Conservation (phyloP, 2,797 vertebrate species). For the Loris lydekkerianus region DNA sequence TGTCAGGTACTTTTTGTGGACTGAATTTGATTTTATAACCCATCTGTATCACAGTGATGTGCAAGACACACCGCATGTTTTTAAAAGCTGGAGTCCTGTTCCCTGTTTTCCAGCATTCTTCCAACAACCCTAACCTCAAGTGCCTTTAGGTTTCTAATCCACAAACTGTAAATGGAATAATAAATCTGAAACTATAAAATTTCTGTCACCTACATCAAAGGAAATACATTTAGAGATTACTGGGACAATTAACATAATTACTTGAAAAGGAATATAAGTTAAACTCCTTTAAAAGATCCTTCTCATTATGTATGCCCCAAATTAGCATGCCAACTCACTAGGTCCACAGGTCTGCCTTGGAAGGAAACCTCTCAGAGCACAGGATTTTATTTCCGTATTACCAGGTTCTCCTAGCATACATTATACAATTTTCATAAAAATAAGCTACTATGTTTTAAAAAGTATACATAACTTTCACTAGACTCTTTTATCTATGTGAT, state of each 20-base stretch:
- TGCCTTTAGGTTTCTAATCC: background rate
- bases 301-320: background rate
- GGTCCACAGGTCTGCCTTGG: background rate
- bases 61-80: conserved; percentile 12
- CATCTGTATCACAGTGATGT: background rate
- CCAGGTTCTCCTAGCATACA: background rate
- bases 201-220: conserved; percentile 2
- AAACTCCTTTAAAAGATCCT: background rate
- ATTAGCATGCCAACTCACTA: background rate
- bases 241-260: background rate
- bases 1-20: background rate
- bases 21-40: background rate
- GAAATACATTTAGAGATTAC: conserved; percentile 37
- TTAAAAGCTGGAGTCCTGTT: background rate
- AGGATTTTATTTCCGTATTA: conserved; percentile 3
- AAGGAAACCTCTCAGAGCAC: background rate
- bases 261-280: background rate
- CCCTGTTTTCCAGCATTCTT: background rate
- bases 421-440: background rate
- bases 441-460: conserved; percentile 15
- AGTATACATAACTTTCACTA: background rate
- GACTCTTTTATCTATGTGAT: background rate
- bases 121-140: background rate
- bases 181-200: background rate
- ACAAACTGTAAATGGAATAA: conserved; percentile 2